phyloP scores from a whole-genome alignment of 2,888 invertebrate genomes.

The Brenthis hecate region DNA sequence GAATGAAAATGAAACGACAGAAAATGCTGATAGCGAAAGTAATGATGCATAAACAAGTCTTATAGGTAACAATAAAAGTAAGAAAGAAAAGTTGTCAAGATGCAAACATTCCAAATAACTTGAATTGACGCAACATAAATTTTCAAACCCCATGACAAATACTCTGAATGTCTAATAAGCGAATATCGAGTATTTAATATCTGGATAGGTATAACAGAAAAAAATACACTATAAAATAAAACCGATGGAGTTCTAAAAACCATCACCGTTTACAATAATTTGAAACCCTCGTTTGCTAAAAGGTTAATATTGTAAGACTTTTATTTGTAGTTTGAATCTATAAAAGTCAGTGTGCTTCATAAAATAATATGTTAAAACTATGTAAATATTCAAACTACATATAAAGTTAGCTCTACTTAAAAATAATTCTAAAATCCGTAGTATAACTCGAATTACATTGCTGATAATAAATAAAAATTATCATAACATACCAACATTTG shows the following conservation, averaged over 20 bases:
- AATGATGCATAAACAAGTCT: slow-evolving; percentile 68
- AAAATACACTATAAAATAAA: slow-evolving; percentile 37
- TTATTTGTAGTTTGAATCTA: slow-evolving; percentile 45
- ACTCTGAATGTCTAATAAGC: slow-evolving; percentile 62
- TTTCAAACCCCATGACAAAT: slow-evolving; percentile 80
- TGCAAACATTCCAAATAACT: slow-evolving; percentile 80
- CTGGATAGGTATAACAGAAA: slow-evolving; percentile 48
- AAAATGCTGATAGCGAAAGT: slow-evolving; percentile 55
- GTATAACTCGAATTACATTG: slow-evolving; percentile 5
- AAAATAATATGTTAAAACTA: neutral
- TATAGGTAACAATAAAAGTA: slow-evolving; percentile 58
- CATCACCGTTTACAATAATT: slow-evolving; percentile 53
- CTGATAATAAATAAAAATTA: slow-evolving; percentile 15
- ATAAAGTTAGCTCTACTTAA: slow-evolving; percentile 31
- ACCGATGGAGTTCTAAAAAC: slow-evolving; percentile 44
- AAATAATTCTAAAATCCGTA: slow-evolving; percentile 5
- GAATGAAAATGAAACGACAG: slow-evolving; percentile 67
- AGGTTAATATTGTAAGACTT: slow-evolving; percentile 12
- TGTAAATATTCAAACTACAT: slow-evolving; percentile 35
- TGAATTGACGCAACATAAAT: slow-evolving; percentile 70
- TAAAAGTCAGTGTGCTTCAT: neutral
- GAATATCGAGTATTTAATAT: slow-evolving; percentile 45
- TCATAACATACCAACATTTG: slow-evolving; percentile 12
- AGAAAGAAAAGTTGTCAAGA: slow-evolving; percentile 81
- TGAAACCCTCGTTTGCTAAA: slow-evolving; percentile 20